Conservation (phyloP, 1,140 invertebrate genomes). For the Aphelinus atriplicis region DNA sequence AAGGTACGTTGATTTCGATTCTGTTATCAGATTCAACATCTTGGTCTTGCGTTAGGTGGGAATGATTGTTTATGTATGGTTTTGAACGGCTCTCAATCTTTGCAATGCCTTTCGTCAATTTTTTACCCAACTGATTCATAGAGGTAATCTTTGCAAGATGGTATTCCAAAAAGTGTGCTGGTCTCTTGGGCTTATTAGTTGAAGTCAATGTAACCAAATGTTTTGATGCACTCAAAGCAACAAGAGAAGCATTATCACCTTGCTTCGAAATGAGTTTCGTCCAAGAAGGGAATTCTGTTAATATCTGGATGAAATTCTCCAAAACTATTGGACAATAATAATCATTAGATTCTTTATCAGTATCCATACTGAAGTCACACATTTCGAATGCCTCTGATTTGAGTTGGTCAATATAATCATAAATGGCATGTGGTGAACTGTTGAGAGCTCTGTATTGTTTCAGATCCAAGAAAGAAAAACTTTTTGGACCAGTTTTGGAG, state of each 20-base stretch:
- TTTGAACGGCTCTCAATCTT: not conserved
- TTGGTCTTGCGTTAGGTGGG: not conserved
- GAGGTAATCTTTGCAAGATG: conserved; percentile 5
- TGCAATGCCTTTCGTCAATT: not conserved
- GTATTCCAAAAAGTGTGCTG: conserved; percentile 21
- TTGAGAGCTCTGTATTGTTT: not conserved
- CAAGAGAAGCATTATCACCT: conserved; percentile 11
- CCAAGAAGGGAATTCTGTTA: conserved; percentile 38
- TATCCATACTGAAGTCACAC: conserved; percentile 28
- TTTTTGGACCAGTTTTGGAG: conserved; percentile 18
- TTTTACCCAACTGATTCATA: not conserved
- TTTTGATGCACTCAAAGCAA: conserved; percentile 12
- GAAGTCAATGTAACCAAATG: conserved; percentile 17
- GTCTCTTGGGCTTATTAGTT: conserved; percentile 2
- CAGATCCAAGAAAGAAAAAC: conserved; percentile 22
- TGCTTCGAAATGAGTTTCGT: conserved; percentile 29
- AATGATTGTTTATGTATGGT: conserved; percentile 13
- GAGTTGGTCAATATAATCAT: conserved; percentile 30
- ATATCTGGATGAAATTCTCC: conserved; percentile 28
- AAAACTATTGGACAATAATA: conserved; percentile 34
- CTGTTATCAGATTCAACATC: conserved; percentile 11
- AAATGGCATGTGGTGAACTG: conserved; percentile 17
- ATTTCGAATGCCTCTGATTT: conserved; percentile 26
- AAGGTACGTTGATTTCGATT: conserved; percentile 16
- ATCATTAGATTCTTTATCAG: conserved; percentile 21